Percentiles rank a stretch among this genome's conserved stretches.
These are phyloP conservation scores for Buceros bicornis DNA, from an alignment of 2,797 vertebrate genomes.

Conservation along the genomic window DNA sequence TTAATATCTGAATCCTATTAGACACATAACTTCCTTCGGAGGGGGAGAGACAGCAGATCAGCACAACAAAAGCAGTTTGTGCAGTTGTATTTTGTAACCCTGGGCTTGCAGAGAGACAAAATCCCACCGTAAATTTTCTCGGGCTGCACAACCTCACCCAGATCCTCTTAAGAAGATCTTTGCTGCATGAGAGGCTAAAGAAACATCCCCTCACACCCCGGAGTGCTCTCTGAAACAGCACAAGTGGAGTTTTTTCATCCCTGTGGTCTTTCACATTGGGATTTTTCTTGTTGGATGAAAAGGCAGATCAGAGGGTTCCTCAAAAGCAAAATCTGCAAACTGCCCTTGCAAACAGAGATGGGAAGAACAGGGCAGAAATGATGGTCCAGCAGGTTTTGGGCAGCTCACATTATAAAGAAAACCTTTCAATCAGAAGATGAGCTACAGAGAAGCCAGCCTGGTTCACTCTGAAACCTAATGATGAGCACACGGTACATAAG, in stretches of 20 bases:
- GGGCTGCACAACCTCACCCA: not conserved
- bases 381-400: not conserved
- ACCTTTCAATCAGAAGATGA: not conserved
- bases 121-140: not conserved
- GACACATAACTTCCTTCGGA: not conserved
- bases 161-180: not conserved
- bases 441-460: not conserved
- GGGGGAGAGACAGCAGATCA: not conserved
- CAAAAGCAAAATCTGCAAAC: not conserved
- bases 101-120: not conserved
- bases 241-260: not conserved
- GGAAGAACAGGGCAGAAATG: not conserved
- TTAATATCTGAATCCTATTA: conserved; percentile 69
- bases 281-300: not conserved
- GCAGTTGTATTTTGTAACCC: not conserved
- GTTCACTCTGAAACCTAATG: not conserved
- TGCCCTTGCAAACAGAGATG: not conserved
- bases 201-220: not conserved
- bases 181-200: not conserved
- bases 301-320: not conserved
- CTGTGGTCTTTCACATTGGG: not conserved
- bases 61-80: conserved; percentile 41
- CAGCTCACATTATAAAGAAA: not conserved
- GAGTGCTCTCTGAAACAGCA: not conserved
- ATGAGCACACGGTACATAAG: not conserved